phyloP scores from a whole-genome alignment of 1,140 invertebrate genomes.

The Trigoniulus corallinus region DNA sequence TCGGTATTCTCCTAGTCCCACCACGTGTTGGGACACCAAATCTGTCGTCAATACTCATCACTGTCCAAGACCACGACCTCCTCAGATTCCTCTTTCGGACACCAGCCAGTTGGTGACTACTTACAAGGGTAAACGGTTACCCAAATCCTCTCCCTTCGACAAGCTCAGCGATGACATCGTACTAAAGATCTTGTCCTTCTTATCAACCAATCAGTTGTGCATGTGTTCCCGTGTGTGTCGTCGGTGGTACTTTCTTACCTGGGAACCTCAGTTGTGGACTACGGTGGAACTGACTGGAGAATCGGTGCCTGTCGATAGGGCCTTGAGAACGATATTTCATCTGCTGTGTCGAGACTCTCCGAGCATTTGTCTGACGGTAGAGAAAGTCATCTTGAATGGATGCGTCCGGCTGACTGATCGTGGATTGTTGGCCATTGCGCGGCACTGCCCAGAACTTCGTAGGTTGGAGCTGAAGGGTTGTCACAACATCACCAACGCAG shows the following conservation, averaged over 20 bases:
- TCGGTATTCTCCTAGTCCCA: conserved; percentile 7
- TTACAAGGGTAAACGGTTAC: conserved; percentile 20
- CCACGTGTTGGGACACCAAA: conserved; percentile 6
- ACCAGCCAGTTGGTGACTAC: conserved; percentile 14
- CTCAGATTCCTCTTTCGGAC: conserved; percentile 9
- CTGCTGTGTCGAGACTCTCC: conserved; percentile 29
- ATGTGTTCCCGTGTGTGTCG: conserved; percentile 61
- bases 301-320: conserved; percentile 44
- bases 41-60: conserved; percentile 8
- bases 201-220: conserved; percentile 60
- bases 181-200: conserved; percentile 46
- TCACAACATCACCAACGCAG: conserved; percentile 44
- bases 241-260: conserved; percentile 58
- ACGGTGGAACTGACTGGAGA: conserved; percentile 44
- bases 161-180: conserved; percentile 35
- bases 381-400: conserved; percentile 47
- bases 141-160: conserved; percentile 24
- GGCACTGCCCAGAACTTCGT: conserved; percentile 50
- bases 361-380: conserved; percentile 32
- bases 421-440: conserved; percentile 45
- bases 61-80: conserved; percentile 3
- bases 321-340: conserved; percentile 37
- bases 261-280: conserved; percentile 61
- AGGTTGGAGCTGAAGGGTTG: conserved; percentile 53
- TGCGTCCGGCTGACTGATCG: conserved; percentile 57